Evolutionary conservation across 2,888 invertebrate species (phyloP).

Genomic region (Pinctada fucata): DNA sequence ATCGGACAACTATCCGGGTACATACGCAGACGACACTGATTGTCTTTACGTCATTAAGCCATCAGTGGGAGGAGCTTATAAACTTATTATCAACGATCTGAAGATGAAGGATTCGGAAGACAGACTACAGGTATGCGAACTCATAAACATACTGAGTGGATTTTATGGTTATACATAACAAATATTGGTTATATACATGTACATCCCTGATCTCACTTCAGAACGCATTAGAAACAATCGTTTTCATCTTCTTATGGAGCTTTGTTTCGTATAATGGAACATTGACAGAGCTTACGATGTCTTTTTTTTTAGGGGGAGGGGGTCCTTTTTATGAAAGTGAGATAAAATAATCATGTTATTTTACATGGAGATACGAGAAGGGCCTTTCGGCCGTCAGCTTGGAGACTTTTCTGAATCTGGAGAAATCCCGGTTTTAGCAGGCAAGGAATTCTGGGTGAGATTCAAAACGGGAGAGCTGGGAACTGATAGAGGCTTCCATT

Average conservation of each 20-base stretch:
- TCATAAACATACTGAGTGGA: too few species aligned
- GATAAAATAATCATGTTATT: too few species aligned
- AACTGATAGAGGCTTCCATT: conserved; percentile 45
- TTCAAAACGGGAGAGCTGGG: conserved; percentile 40
- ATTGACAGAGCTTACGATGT: too few species aligned
- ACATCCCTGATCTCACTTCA: too few species aligned
- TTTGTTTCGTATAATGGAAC: too few species aligned
- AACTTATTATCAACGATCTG: conserved; percentile 44
- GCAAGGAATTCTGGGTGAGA: conserved; percentile 43
- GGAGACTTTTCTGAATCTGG: conserved; percentile 37
- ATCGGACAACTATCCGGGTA: conserved; percentile 44
- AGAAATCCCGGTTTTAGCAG: conserved; percentile 29
- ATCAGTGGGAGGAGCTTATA: conserved; percentile 21
- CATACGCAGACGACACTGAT: conserved; percentile 42
- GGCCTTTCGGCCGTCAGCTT: conserved; percentile 38
- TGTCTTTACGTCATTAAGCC: conserved; percentile 52
- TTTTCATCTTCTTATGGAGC: too few species aligned
- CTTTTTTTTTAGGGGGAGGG: too few species aligned
- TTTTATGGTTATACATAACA: too few species aligned
- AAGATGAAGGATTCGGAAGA: conserved; percentile 45
- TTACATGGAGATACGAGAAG: conserved; percentile 38
- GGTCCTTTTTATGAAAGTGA: too few species aligned
- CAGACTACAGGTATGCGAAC: conserved; percentile 40
- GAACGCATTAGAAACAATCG: too few species aligned
- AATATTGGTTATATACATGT: too few species aligned